These are phyloP conservation scores for Microchrysa polita DNA, from an alignment of 2,888 invertebrate genomes.

Conservation along the genomic window DNA sequence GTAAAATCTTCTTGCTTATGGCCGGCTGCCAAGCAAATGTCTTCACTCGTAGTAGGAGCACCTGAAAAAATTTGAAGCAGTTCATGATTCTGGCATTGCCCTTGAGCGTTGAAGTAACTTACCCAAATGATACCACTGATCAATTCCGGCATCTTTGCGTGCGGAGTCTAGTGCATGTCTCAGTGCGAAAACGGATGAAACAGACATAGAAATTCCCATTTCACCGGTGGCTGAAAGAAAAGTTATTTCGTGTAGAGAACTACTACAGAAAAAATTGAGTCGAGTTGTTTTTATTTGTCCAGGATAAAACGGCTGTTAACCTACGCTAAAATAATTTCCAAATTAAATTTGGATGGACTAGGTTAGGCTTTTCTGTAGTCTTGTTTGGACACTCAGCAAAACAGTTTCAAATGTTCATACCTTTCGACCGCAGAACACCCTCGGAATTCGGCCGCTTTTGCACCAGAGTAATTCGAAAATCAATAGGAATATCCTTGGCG, in stretches of 20 bases:
- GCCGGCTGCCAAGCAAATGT: constrained; percentile 42
- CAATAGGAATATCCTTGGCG: constrained; percentile 74
- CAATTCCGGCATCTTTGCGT: constrained; percentile 70
- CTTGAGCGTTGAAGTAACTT: not conserved
- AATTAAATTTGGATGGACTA: too few relatives aligned
- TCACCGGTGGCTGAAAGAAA: constrained; percentile 57
- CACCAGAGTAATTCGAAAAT: constrained; percentile 73
- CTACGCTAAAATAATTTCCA: too few relatives aligned
- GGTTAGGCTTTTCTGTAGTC: too few relatives aligned
- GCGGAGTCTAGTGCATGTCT: constrained; percentile 72
- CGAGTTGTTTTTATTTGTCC: too few relatives aligned
- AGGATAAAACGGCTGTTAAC: too few relatives aligned
- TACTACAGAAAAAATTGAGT: too few relatives aligned
- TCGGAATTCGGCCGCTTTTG: constrained; percentile 71
- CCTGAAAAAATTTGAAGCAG: constrained; percentile 35
- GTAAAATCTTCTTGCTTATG: constrained; percentile 19
- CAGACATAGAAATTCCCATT: constrained; percentile 66
- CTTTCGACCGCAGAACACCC: constrained; percentile 76
- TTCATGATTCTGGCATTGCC: too few relatives aligned
- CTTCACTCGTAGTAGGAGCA: constrained; percentile 51
- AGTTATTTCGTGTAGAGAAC: too few relatives aligned
- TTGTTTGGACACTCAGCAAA: not conserved
- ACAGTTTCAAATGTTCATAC: constrained; percentile 60
- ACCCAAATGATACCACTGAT: constrained; percentile 69
- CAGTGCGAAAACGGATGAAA: constrained; percentile 69